Percentiles rank a stretch among this genome's conserved stretches.
Evolutionary conservation across 2,113 vertebrate genomes (phyloP).

Genomic region (Protomyctophum bolini): DNA sequence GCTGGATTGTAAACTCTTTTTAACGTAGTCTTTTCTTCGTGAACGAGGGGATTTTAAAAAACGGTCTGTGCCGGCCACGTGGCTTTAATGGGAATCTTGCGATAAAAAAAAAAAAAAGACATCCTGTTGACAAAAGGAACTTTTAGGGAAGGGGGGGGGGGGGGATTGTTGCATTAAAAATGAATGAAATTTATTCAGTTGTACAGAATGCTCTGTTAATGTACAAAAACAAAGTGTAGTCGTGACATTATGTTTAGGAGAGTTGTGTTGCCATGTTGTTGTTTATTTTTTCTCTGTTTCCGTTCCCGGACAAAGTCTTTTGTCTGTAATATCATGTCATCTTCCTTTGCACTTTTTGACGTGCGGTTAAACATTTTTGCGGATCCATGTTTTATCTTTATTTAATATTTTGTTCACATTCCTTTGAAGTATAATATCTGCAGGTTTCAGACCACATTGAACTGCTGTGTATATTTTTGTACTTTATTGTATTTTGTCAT

Average conservation of each 20-base stretch:
- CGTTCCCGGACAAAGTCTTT: conserved; percentile 39
- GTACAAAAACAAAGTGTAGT: conserved; percentile 67
- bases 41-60: conserved; percentile 52
- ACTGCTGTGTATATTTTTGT: conserved; percentile 90
- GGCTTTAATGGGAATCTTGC: conserved; percentile 47
- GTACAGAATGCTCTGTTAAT: conserved; percentile 74
- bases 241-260: conserved; percentile 66
- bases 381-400: conserved; percentile 22
- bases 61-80: conserved; percentile 43
- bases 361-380: conserved; percentile 38
- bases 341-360: conserved; percentile 59
- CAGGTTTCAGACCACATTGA: conserved; percentile 86
- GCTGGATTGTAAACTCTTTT: conserved; percentile 75
- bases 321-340: conserved; percentile 41
- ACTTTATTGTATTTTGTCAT: conserved; percentile 77
- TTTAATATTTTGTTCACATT: conserved; percentile 38
- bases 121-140: conserved; percentile 27
- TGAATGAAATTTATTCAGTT: conserved; percentile 78
- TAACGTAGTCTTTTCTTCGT: conserved; percentile 68
- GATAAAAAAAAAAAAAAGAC: not conserved
- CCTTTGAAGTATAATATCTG: conserved; percentile 71
- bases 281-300: conserved; percentile 40
- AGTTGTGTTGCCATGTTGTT: conserved; percentile 63
- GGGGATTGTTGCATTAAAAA: conserved; percentile 49
- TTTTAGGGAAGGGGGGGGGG: conserved; percentile 17